Conservation (phyloP, 2,113 vertebrate genomes). For the Pelvicachromis taeniatus region DNA sequence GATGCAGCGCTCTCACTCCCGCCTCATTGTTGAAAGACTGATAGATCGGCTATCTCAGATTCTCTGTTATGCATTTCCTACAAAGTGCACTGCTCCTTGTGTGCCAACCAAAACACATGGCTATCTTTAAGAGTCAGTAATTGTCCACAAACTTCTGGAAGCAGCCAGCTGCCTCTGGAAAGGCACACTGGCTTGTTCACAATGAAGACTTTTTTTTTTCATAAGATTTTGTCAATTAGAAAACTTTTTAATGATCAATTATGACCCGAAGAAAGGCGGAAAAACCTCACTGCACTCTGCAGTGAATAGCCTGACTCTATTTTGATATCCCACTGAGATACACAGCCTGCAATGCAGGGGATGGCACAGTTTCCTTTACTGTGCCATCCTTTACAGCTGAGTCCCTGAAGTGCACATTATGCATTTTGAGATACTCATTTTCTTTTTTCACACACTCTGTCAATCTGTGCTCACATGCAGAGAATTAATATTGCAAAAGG, state of each 20-base stretch:
- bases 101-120: neutral
- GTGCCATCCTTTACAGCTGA: too few species aligned
- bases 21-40: constrained; percentile 75
- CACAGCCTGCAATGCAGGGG: constrained; percentile 49
- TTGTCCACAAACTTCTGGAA: neutral
- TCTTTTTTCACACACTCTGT: neutral
- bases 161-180: neutral
- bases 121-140: constrained; percentile 2
- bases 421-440: neutral
- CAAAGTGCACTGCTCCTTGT: constrained; percentile 70
- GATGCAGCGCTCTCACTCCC: constrained; percentile 60
- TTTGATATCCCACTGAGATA: neutral
- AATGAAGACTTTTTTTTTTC: neutral
- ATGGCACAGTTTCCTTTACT: constrained; percentile 13
- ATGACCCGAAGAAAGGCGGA: neutral
- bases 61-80: constrained; percentile 80
- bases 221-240: neutral
- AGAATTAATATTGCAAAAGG: neutral
- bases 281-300: neutral
- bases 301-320: neutral
- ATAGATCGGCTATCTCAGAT: constrained; percentile 84
- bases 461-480: neutral
- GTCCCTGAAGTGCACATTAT: neutral
- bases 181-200: neutral
- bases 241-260: neutral